phyloP scores from a whole-genome alignment of 2,888 invertebrate species.

The Beris chalybata region DNA sequence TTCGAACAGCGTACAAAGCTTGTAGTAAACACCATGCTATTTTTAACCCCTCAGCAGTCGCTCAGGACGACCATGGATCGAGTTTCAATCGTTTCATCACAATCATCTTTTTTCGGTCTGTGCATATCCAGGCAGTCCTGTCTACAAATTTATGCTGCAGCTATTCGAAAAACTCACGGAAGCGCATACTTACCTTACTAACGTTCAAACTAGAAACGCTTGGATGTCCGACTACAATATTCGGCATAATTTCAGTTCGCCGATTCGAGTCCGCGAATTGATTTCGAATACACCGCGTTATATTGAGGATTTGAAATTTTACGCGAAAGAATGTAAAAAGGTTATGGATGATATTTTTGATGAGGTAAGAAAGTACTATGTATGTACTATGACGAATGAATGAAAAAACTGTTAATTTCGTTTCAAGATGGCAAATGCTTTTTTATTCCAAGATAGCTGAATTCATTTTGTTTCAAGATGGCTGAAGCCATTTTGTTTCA shows the following conservation, averaged over 20 bases:
- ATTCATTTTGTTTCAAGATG: too few species aligned
- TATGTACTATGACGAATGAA: too few species aligned
- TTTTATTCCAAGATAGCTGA: too few species aligned
- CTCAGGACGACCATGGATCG: conserved; percentile 59
- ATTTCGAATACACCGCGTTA: conserved; percentile 61
- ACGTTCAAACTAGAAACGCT: conserved; percentile 54
- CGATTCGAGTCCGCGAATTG: conserved; percentile 66
- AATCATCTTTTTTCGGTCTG: conserved; percentile 67
- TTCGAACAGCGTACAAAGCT: neutral
- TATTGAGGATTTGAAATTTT: conserved; percentile 60
- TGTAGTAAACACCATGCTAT: neutral
- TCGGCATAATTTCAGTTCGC: conserved; percentile 68
- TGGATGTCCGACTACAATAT: conserved; percentile 75
- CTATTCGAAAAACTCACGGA: conserved; percentile 54
- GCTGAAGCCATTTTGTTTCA: too few species aligned
- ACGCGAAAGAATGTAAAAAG: conserved; percentile 61
- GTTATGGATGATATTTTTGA: conserved; percentile 64
- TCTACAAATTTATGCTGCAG: conserved; percentile 57
- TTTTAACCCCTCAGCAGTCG: conserved; percentile 41
- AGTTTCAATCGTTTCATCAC: conserved; percentile 63
- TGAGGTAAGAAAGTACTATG: conserved; percentile 47
- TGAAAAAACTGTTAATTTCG: too few species aligned
- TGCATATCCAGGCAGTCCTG: conserved; percentile 65
- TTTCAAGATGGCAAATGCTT: too few species aligned
- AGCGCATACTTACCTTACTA: conserved; percentile 50